Evolutionary conservation across 1,140 invertebrate species (phyloP).

Genomic region (Heliconius himera): DNA sequence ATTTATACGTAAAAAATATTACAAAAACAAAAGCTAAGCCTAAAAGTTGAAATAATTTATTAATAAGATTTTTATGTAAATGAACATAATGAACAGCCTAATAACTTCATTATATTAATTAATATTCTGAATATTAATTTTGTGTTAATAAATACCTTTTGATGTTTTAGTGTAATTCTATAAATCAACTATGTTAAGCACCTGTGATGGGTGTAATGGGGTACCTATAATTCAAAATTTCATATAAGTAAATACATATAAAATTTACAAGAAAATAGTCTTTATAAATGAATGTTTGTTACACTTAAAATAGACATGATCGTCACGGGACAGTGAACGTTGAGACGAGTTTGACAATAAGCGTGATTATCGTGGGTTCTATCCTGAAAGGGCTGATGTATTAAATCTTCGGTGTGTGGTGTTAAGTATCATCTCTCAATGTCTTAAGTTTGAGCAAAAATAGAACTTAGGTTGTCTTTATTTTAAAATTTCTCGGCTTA

Average conservation of each 20-base stretch:
- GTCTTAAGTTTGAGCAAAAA: too few relatives aligned
- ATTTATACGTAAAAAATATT: neutral
- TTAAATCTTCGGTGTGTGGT: too few relatives aligned
- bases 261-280: too few relatives aligned
- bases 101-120: conserved; percentile 4
- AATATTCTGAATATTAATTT: conserved; percentile 1
- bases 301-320: too few relatives aligned
- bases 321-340: too few relatives aligned
- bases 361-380: too few relatives aligned
- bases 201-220: neutral
- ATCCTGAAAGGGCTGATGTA: too few relatives aligned
- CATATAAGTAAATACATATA: neutral
- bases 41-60: neutral
- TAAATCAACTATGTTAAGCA: neutral
- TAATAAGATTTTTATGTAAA: neutral
- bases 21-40: neutral
- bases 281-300: too few relatives aligned
- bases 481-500: too few relatives aligned
- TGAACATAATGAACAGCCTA: conserved; percentile 1
- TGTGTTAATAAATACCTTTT: neutral
- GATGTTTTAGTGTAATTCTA: neutral
- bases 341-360: too few relatives aligned
- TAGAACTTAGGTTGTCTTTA: too few relatives aligned
- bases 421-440: too few relatives aligned
- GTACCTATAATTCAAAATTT: neutral